Base-by-base conservation (phyloP, 2,888 invertebrate genomes). In the Ichneumoninae sp. region DNA sequence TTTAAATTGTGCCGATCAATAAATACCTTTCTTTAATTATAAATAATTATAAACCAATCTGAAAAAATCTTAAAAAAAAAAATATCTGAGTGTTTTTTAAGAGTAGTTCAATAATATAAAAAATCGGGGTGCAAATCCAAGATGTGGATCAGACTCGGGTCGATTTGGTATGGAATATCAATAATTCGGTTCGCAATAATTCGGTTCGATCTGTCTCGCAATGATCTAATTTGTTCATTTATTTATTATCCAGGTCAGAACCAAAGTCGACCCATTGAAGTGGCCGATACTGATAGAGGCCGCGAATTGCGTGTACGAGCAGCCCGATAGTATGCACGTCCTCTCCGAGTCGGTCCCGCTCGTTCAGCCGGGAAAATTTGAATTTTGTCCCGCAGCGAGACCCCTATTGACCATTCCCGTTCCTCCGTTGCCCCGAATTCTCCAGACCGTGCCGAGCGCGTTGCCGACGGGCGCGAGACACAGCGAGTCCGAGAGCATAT, bases 261-360 rank as follows among this genome's bases (percentile, higher is more conserved):
- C 98, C 74, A 96, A 96, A 87, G 95, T 96, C 87, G 96, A 98
- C 90, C 98, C 99, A 1, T 95, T 95, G 13, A 96, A 96, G 92
- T 99, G 99, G 99, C 99, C 99, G 40, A 96, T 98, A 63, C 94
- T 95, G 16, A 97, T 97, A 92, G 94, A 95, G 54, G 74, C 88
- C 19, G 84, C 87, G 69, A 90, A 90, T 86, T 88, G 89, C 3
- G 68, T 88, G 5, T 89, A 85, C 69, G 88, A 90, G 50, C 77
- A 79, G 74, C 71, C 77, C n/a, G 87, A 77, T 47, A 80, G 66
- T 68, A 69, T 94, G 94, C 2, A 91, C 94, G 83, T 94, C 94
- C 8, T 81, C 40, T 83, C 86, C 69, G 87, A 91, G 66, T 19
- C 78, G 1, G 30, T 40, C 33, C 7, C 77, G 22, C 22, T 68